phyloP scores from a whole-genome alignment of 2,888 invertebrate genomes.

The Eristalis pertinax region DNA sequence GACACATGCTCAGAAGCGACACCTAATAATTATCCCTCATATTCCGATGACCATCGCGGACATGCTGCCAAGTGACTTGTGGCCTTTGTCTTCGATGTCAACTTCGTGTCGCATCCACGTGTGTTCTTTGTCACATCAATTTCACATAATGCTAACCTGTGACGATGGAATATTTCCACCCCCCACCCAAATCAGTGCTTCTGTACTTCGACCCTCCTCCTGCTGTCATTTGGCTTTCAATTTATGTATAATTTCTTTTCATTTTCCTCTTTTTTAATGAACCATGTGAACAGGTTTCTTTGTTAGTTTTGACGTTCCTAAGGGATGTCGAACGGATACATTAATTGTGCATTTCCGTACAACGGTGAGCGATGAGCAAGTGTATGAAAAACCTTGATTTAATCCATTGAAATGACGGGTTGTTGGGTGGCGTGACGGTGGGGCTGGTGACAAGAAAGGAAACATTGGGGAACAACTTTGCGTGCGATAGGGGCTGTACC shows the following conservation, averaged over 20 bases:
- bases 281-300: constrained; percentile 37
- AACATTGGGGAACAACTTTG: constrained; percentile 33
- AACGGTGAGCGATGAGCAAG: background rate
- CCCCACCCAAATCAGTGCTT: constrained; percentile 48
- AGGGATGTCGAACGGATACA: constrained; percentile 39
- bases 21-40: constrained; percentile 59
- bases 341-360: constrained; percentile 55
- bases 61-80: constrained; percentile 51
- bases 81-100: background rate
- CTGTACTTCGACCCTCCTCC: constrained; percentile 28
- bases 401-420: background rate
- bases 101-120: constrained; percentile 24
- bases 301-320: constrained; percentile 13
- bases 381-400: background rate
- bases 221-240: background rate
- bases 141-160: constrained; percentile 54
- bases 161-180: constrained; percentile 48
- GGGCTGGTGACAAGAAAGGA: constrained; percentile 5
- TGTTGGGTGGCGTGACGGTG: background rate
- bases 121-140: constrained; percentile 63
- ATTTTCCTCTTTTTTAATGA: constrained; percentile 42
- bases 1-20: background rate
- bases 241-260: constrained; percentile 27
- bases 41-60: constrained; percentile 49
- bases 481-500: constrained; percentile 57